A percentile compares a stretch with the other conserved stretches of the same genome.
These are phyloP conservation scores for Cherax quadricarinatus DNA, from an alignment of 1,140 invertebrate species.

Conservation along the genomic window DNA sequence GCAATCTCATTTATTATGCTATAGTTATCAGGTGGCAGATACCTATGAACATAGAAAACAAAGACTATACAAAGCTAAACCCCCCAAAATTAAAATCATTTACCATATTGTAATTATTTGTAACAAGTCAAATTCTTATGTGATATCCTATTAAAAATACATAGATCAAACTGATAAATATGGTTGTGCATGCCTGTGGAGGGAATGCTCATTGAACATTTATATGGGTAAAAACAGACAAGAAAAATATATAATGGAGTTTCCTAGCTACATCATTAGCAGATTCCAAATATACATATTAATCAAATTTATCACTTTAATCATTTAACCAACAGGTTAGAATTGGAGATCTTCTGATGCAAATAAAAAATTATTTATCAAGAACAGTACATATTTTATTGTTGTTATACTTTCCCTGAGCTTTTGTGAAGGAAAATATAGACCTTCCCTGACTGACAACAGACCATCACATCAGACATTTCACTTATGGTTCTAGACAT, in stretches of 20 bases:
- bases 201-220: slow-evolving; percentile 15
- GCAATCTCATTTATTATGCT: neutral
- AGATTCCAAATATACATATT: neutral
- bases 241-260: neutral
- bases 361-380: neutral
- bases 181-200: neutral
- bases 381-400: neutral
- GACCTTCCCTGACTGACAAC: neutral
- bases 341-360: neutral
- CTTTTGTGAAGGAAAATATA: neutral
- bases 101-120: neutral
- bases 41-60: neutral
- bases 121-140: neutral
- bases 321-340: neutral
- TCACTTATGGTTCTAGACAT: neutral
- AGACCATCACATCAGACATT: neutral
- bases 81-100: neutral
- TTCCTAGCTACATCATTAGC: neutral
- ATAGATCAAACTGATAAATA: neutral
- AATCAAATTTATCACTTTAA: neutral
- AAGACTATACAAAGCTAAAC: neutral
- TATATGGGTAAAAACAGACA: neutral
- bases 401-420: neutral
- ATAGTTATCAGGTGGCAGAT: neutral
- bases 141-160: neutral